These are phyloP conservation scores for Chouioia cunea DNA, from an alignment of 2,888 invertebrate species.

Conservation along the genomic window DNA sequence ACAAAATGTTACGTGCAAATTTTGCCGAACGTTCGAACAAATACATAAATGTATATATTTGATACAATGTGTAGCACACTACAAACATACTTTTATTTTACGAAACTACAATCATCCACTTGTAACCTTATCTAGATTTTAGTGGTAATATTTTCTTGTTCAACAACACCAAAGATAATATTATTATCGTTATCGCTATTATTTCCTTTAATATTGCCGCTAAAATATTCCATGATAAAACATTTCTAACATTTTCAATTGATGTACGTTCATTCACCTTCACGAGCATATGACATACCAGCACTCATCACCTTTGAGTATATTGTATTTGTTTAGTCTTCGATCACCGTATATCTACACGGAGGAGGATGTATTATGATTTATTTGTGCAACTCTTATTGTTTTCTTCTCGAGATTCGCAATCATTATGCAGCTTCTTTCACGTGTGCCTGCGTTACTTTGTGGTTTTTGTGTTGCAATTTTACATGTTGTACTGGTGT, in stretches of 20 bases:
- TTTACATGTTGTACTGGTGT: too few species aligned
- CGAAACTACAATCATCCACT: conserved; percentile 6
- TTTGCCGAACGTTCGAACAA: conserved; percentile 3
- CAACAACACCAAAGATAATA: background rate
- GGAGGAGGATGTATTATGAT: too few species aligned
- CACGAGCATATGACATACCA: conserved; percentile 24
- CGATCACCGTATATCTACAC: too few species aligned
- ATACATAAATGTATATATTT: conserved; percentile 5
- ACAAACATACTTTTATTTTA: conserved; percentile 11
- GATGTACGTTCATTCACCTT: background rate
- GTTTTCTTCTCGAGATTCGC: too few species aligned
- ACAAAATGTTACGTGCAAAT: conserved; percentile 1
- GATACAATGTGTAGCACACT: conserved; percentile 15
- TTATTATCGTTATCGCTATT: background rate
- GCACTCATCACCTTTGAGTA: too few species aligned
- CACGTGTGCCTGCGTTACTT: too few species aligned
- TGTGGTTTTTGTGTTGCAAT: too few species aligned
- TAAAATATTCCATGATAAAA: conserved; percentile 7
- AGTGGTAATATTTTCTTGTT: conserved; percentile 8
- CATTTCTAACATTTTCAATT: background rate
- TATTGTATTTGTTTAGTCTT: too few species aligned
- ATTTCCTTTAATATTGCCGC: conserved; percentile 13
- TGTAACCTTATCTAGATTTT: conserved; percentile 8
- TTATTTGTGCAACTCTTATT: too few species aligned
- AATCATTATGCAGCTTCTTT: too few species aligned